These are phyloP conservation scores for Manacus vitellinus DNA, from an alignment of 2,113 vertebrate genomes.

Conservation along the genomic window DNA sequence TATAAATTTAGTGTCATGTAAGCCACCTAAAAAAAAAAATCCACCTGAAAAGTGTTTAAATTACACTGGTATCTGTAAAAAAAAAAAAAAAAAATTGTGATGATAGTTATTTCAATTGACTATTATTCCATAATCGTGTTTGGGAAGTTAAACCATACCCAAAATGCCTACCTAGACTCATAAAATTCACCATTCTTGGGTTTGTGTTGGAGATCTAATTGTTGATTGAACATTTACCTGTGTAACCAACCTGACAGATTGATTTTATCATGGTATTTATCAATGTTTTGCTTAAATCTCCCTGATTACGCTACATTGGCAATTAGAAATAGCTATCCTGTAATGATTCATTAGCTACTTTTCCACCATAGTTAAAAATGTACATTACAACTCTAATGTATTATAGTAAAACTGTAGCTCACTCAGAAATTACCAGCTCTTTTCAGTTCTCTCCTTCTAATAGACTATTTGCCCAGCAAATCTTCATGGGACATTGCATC, in stretches of 20 bases:
- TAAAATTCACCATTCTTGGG: not conserved
- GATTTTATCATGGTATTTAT: not conserved
- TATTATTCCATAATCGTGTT: not conserved
- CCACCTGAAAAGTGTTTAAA: not conserved
- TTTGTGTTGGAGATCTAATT: not conserved
- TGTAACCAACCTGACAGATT: not conserved
- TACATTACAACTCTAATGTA: not conserved
- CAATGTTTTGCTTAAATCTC: not conserved
- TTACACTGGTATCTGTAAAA: not conserved
- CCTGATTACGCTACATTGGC: not conserved
- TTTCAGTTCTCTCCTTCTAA: not conserved
- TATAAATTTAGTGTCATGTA: not conserved
- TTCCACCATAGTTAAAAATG: not conserved
- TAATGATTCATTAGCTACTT: not conserved
- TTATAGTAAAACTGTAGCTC: not conserved
- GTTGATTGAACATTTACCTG: not conserved
- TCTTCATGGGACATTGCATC: not conserved
- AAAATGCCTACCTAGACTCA: not conserved
- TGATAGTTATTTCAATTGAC: not conserved
- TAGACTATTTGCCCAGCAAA: not conserved
- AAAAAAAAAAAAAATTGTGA: not conserved
- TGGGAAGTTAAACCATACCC: not conserved
- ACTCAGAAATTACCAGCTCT: not conserved
- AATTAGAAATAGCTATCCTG: not conserved
- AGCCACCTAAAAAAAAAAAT: not conserved